A percentile compares a stretch with the other conserved stretches of the same genome.
phyloP scores from a whole-genome alignment of 2,113 vertebrate genomes.

The Thamnophis sirtalis region DNA sequence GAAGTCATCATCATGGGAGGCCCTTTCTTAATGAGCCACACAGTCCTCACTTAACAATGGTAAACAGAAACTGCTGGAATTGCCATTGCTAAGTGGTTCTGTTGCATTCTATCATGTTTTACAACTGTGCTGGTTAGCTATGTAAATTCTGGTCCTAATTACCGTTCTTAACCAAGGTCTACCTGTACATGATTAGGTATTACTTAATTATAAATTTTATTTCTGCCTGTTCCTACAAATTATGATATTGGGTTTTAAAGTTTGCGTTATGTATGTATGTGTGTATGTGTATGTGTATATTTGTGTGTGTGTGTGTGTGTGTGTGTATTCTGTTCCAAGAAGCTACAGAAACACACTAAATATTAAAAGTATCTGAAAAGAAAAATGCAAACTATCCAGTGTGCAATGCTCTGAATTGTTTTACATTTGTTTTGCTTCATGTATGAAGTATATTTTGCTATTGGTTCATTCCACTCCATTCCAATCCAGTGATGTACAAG shows the following conservation, averaged over 20 bases:
- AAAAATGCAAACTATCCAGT: not conserved
- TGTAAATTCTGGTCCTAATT: not conserved
- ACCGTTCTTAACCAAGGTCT: not conserved
- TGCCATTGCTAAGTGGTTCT: not conserved
- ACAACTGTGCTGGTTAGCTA: not conserved
- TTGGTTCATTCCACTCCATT: conserved; percentile 11
- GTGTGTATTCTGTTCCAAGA: not conserved
- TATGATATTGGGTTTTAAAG: not conserved
- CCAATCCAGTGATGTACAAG: conserved; percentile 9
- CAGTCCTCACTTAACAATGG: not conserved
- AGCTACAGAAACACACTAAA: not conserved
- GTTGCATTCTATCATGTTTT: not conserved
- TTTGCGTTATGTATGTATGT: no score
- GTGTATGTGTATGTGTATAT: no score
- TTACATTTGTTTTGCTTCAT: conserved; percentile 10
- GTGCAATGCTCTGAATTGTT: not conserved
- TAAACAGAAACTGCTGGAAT: not conserved
- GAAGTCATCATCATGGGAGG: not conserved
- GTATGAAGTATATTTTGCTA: conserved; percentile 21
- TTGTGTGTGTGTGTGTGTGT: no score
- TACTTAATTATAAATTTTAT: not conserved
- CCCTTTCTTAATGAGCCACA: not conserved
- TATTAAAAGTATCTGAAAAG: not conserved
- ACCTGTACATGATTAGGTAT: not conserved
- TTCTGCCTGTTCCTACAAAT: not conserved